phyloP scores from a whole-genome alignment of 2,113 vertebrate genomes.

The Hemichromis elongatus region DNA sequence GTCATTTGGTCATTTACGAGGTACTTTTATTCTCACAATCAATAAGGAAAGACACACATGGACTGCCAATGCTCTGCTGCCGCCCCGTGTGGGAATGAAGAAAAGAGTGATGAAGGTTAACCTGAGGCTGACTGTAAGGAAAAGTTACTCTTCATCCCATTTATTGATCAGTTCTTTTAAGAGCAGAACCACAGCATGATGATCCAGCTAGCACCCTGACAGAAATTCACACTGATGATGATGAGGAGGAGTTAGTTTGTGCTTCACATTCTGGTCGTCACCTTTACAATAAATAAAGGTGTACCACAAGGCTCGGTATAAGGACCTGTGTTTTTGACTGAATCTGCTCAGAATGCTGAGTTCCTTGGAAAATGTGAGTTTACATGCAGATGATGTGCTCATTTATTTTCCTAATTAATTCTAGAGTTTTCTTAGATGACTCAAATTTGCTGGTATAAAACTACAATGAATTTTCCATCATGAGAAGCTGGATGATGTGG shows the following conservation, averaged over 20 bases:
- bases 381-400: background rate
- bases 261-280: background rate
- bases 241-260: background rate
- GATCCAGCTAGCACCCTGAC: no score
- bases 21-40: no score
- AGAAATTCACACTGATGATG: background rate
- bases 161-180: background rate
- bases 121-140: background rate
- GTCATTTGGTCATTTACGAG: no score
- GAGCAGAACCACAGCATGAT: background rate
- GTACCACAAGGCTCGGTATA: background rate
- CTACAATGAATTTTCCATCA: background rate
- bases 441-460: background rate
- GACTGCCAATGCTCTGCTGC: no score
- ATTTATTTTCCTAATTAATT: background rate
- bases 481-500: background rate
- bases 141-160: background rate
- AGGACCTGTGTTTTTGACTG: background rate
- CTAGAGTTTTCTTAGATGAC: background rate
- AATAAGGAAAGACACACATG: no score
- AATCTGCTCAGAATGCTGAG: background rate
- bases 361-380: background rate
- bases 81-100: no score
- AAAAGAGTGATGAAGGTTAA: no score
- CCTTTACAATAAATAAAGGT: background rate